Evolutionary conservation across 2,888 invertebrate species (phyloP), one percentile per base, ranked within the genome.

Genomic region (Leptothorax acervorum): DNA sequence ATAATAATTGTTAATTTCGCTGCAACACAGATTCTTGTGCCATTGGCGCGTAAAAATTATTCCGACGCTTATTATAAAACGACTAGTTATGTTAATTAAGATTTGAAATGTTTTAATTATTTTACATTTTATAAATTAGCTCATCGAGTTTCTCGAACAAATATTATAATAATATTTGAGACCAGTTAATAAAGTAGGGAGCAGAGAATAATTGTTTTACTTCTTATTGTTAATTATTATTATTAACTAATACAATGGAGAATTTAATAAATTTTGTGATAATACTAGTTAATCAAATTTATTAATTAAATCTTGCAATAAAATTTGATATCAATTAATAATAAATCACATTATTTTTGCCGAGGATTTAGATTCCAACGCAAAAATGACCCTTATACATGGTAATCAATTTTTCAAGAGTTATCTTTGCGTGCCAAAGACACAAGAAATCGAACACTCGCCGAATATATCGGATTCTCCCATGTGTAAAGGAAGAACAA

Each of bases 61-160:
- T 35, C 48, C 23, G 3, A 60, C 12, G 3, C 18, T 74, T 60
- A 45, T 62, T 15, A 45, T 31, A 15, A 31, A 12, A n/a, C 45
- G 28, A 45, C 18, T 28, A 74, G n/a, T 62, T 74, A 23, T 31
- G 0, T 48, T 62, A 48, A 62, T 63, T 62, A n/a, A n/a, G 9
- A 62, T 31, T 63, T 62, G 15, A n/a, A 5, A 62, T 31, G 9
- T 62, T 60, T 55, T 62, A 35, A 48, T 66, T 66, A 45, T 48
- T 66, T 31, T 73, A 45, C n/a, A 42, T 60, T 28, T 74, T 60
- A 42, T 42, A 15, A 31, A 45, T 74, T n/a, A 53, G 8, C 42
- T 75, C 9, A 62, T n/a, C 23, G 5, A 73, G 8, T 48, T 74
- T 75, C 12, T 62, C 48, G n/a, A 62, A 35, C 35, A 2, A 35